These are phyloP conservation scores for Tachyglossus aculeatus DNA, from an alignment of 2,797 vertebrate genomes.

Conservation along the genomic window DNA sequence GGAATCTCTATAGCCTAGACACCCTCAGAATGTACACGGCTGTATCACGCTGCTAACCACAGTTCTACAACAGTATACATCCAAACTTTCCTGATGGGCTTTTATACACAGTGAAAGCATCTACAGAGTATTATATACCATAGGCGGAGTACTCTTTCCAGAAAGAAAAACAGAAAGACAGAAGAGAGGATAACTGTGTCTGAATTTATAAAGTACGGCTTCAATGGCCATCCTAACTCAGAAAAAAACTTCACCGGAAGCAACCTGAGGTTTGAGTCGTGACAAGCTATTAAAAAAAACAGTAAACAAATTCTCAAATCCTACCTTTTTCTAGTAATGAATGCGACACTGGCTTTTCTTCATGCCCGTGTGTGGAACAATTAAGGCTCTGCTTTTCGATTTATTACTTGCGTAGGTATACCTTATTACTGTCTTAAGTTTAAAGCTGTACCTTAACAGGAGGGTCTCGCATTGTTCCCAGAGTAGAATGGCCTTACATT, in stretches of 20 bases:
- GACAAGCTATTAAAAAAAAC: neutral
- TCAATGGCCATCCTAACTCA: neutral
- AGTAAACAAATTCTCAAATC: rapidly evolving
- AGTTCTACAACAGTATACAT: neutral
- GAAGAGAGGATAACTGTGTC: rapidly evolving
- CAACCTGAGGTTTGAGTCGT: neutral
- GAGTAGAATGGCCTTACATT: neutral
- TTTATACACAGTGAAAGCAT: rapidly evolving
- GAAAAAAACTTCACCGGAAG: neutral
- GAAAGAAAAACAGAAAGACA: neutral
- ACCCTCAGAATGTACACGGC: too few species aligned
- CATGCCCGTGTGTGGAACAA: neutral
- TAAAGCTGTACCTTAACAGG: conserved; percentile 23
- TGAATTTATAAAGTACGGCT: rapidly evolving
- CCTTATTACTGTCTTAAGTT: conserved; percentile 30
- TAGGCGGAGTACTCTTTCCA: rapidly evolving
- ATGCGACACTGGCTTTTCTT: neutral
- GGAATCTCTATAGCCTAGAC: too few species aligned
- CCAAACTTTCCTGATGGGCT: neutral
- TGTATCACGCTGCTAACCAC: neutral
- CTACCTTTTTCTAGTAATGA: rapidly evolving
- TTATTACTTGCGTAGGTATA: neutral
- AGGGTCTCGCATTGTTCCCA: neutral
- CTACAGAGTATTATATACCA: rapidly evolving
- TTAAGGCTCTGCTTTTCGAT: conserved; percentile 63